Evolutionary conservation across 2,113 vertebrate species (phyloP).

Genomic region (Herpailurus yagouaroundi): DNA sequence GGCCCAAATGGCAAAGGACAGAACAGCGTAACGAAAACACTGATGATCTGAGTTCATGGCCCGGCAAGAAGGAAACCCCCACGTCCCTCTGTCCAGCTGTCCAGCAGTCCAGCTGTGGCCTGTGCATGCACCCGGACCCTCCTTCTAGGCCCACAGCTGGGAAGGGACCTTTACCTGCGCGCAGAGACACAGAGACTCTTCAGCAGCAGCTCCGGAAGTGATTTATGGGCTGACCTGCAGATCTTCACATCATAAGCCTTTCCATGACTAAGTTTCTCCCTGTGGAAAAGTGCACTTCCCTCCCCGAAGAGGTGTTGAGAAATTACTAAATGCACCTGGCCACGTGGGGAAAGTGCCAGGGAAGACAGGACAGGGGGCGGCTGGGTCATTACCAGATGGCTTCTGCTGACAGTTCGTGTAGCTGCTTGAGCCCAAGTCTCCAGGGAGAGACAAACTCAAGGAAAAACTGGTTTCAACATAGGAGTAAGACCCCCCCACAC

Average conservation of each 20-base stretch:
- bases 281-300: neutral
- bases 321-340: neutral
- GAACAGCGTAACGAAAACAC: neutral
- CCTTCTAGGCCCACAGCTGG: neutral
- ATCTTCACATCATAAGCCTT: neutral
- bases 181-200: neutral
- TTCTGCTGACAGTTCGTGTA: neutral
- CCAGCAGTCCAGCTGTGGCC: neutral
- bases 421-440: neutral
- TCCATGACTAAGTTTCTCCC: slow-evolving; percentile 52
- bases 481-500: neutral
- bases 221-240: neutral
- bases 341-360: fast-evolving
- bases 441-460: neutral
- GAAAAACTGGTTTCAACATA: neutral
- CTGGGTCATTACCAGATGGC: neutral
- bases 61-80: neutral
- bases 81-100: neutral
- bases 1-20: neutral
- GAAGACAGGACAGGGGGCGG: neutral
- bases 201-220: fast-evolving
- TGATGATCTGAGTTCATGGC: neutral
- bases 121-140: fast-evolving
- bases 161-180: neutral
- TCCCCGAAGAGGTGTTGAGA: neutral